These are phyloP conservation scores for Tokudaia muenninki DNA, from an alignment of 2,797 vertebrate species.

Conservation along the genomic window DNA sequence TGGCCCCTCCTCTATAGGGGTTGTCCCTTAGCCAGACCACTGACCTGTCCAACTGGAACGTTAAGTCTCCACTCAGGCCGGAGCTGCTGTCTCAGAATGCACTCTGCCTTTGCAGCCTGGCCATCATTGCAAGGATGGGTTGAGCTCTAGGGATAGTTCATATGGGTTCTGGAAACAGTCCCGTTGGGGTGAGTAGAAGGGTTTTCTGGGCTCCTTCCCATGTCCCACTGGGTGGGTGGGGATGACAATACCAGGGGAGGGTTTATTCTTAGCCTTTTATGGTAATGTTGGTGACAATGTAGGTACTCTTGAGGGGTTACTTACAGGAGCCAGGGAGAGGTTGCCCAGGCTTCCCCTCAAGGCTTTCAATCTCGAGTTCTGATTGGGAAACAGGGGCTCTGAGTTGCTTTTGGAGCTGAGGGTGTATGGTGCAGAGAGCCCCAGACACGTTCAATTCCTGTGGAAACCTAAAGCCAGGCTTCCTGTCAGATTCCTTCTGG, in stretches of 20 bases:
- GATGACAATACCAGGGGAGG: accelerated
- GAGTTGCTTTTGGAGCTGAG: not conserved
- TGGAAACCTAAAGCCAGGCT: not conserved
- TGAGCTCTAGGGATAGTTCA: accelerated
- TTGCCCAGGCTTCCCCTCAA: not conserved
- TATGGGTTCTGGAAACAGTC: not conserved
- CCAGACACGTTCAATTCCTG: not conserved
- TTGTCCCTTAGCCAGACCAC: not conserved
- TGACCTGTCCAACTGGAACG: not conserved
- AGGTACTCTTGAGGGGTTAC: not conserved
- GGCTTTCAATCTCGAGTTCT: not conserved
- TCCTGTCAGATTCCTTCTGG: not conserved
- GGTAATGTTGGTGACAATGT: accelerated
- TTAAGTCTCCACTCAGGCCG: not conserved
- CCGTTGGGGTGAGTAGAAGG: not conserved
- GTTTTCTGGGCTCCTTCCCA: not conserved
- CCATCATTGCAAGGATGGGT: accelerated
- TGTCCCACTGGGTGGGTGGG: not conserved
- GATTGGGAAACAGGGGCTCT: not conserved
- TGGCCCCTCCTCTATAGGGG: not conserved
- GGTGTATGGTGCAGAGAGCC: not conserved
- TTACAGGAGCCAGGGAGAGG: not conserved
- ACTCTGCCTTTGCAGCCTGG: not conserved
- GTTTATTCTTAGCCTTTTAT: not conserved
- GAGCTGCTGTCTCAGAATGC: not conserved